Percentiles rank a stretch among this genome's conserved stretches.
Conservation (phyloP, 2,113 vertebrate species). For the Opisthocomus hoazin region DNA sequence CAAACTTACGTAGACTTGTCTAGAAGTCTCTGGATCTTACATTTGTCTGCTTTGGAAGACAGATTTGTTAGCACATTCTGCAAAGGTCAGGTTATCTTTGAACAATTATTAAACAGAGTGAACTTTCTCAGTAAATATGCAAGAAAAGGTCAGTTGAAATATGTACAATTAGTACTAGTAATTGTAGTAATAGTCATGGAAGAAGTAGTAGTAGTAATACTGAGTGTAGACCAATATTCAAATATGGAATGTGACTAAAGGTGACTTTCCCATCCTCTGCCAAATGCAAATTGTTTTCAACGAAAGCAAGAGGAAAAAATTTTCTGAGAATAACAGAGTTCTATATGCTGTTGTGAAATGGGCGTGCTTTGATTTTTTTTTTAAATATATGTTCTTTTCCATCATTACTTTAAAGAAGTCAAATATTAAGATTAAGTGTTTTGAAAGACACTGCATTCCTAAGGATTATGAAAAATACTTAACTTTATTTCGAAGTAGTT, state of each 20-base stretch:
- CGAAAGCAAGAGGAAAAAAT: neutral
- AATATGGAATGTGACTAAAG: neutral
- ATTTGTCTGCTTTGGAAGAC: neutral
- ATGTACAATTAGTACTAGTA: rapidly evolving
- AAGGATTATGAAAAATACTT: neutral
- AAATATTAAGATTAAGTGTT: neutral
- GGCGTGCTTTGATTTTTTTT: neutral
- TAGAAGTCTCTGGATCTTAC: neutral
- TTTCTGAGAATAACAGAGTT: neutral
- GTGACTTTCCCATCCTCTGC: neutral
- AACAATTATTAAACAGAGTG: neutral
- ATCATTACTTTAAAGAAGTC: neutral
- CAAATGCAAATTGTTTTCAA: neutral
- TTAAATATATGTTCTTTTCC: neutral
- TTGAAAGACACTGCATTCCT: neutral
- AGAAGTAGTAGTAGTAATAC: neutral
- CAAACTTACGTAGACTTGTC: neutral
- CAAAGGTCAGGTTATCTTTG: neutral
- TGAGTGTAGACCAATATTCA: neutral
- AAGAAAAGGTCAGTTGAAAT: neutral
- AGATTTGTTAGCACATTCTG: neutral
- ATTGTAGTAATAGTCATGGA: neutral
- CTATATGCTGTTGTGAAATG: neutral
- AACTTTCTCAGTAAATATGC: neutral
- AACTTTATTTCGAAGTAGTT: neutral